Percentiles rank a stretch among this genome's conserved stretches.
phyloP scores from a whole-genome alignment of 2,113 vertebrate species.

The Phyllostomus discolor region DNA sequence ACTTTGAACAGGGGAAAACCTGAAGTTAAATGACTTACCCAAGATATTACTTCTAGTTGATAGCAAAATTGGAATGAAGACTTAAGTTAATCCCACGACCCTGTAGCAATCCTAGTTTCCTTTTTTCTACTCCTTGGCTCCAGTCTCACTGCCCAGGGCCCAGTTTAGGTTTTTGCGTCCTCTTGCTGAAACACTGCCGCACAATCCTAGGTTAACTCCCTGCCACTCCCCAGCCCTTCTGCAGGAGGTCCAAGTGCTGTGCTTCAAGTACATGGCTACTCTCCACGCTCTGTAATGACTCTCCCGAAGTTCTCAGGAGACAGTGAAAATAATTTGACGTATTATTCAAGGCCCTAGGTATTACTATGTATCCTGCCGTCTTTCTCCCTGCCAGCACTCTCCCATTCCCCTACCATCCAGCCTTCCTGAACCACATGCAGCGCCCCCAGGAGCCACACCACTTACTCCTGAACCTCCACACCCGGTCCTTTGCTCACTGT shows the following conservation, averaged over 20 bases:
- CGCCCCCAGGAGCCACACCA: not conserved
- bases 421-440: not conserved
- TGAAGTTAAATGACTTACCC: not conserved
- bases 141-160: not conserved
- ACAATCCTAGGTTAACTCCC: not conserved
- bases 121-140: not conserved
- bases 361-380: fast-evolving
- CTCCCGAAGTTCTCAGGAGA: not conserved
- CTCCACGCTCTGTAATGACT: not conserved
- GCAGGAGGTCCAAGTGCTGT: not conserved
- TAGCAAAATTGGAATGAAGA: not conserved
- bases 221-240: fast-evolving
- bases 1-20: not conserved
- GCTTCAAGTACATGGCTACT: not conserved
- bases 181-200: not conserved
- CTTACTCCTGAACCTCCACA: not conserved
- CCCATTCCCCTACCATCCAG: not conserved
- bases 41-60: not conserved
- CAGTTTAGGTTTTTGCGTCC: not conserved
- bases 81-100: not conserved
- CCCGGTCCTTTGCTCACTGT: not conserved
- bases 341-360: not conserved
- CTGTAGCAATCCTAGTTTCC: not conserved
- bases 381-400: no score
- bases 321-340: not conserved